Percentiles rank a stretch among this genome's conserved stretches.
Evolutionary conservation across 2,113 vertebrate genomes (phyloP).

Genomic region (Raja brachyura): DNA sequence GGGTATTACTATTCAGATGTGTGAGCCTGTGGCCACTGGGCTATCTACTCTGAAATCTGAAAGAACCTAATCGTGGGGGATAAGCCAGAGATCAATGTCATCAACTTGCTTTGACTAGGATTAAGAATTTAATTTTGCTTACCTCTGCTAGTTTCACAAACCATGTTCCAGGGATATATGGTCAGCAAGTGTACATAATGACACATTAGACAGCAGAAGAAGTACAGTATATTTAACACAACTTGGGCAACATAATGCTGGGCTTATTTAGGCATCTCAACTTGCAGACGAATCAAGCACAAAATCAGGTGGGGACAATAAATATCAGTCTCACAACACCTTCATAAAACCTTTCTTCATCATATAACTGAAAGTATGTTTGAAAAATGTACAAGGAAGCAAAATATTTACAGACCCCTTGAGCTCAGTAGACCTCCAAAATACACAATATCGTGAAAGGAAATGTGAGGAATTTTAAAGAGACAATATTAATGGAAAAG

Average conservation of each 20-base stretch:
- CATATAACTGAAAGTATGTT: neutral
- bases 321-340: neutral
- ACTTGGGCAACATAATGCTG: neutral
- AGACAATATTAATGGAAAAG: neutral
- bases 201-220: neutral
- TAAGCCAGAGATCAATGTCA: neutral
- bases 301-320: neutral
- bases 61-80: neutral
- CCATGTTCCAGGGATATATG: neutral
- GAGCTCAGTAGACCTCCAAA: neutral
- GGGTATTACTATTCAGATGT: neutral
- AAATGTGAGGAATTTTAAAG: neutral
- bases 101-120: neutral
- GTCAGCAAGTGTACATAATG: neutral
- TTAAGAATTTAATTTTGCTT: neutral
- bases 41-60: neutral
- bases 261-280: neutral
- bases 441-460: neutral
- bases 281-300: neutral
- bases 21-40: neutral
- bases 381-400: neutral
- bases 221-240: neutral
- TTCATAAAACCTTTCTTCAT: neutral
- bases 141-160: neutral
- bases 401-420: neutral